Conservation (phyloP, 1,140 invertebrate species). For the Drosophila rufa region DNA sequence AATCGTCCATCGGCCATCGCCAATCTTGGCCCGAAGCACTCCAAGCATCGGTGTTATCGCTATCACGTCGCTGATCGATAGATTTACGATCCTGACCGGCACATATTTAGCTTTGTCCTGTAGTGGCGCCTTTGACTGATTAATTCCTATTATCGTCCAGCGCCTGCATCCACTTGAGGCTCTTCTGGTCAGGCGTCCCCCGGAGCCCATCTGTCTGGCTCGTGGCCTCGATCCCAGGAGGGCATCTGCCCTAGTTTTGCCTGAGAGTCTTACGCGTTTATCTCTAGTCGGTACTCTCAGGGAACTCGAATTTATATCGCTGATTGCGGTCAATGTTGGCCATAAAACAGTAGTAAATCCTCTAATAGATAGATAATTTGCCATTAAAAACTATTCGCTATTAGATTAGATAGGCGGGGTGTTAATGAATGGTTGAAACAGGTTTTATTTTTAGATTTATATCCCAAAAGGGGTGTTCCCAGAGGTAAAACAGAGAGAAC, state of each 20-base stretch:
- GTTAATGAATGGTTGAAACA: constrained; percentile 6
- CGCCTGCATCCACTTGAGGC: constrained; percentile 13
- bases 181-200: background rate
- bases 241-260: background rate
- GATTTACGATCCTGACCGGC: constrained; percentile 60
- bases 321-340: constrained; percentile 9
- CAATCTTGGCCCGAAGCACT: constrained; percentile 9
- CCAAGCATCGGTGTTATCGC: constrained; percentile 26
- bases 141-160: background rate
- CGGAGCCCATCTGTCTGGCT: constrained; percentile 22
- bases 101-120: constrained; percentile 38
- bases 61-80: constrained; percentile 28
- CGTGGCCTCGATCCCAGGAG: constrained; percentile 3
- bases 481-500: background rate
- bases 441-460: background rate
- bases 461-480: background rate
- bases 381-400: constrained; percentile 2
- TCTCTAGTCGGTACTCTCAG: background rate
- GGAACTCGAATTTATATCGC: background rate
- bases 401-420: constrained; percentile 19
- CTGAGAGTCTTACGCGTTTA: background rate
- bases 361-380: constrained; percentile 10
- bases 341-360: constrained; percentile 12
- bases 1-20: background rate
- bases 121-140: constrained; percentile 21